These are phyloP conservation scores for Geophilus truncorum DNA, from an alignment of 2,888 invertebrate genomes.

Conservation along the genomic window DNA sequence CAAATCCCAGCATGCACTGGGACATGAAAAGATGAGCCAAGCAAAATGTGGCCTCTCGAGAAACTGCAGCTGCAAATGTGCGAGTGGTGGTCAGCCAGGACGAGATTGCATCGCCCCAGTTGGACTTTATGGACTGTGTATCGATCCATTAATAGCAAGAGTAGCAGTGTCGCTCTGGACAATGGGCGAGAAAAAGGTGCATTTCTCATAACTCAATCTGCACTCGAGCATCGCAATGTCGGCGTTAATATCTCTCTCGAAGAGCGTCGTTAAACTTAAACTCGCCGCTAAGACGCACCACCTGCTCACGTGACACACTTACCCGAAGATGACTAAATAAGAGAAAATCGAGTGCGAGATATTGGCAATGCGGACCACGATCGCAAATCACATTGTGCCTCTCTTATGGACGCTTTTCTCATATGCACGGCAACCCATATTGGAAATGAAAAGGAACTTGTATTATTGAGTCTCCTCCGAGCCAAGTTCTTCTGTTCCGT, in stretches of 20 bases:
- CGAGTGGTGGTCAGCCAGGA: not conserved
- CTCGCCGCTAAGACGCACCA: not conserved
- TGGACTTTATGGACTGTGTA: not conserved
- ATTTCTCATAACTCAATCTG: slow-evolving; percentile 5
- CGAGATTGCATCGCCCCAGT: not conserved
- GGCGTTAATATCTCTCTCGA: slow-evolving; percentile 11
- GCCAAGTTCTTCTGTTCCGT: not conserved
- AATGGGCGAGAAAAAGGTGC: not conserved
- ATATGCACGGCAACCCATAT: not conserved
- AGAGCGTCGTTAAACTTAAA: not conserved
- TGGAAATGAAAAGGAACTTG: slow-evolving; percentile 27
- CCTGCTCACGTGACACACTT: slow-evolving; percentile 13
- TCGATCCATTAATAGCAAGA: not conserved
- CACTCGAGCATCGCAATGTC: not conserved
- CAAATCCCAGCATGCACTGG: not conserved
- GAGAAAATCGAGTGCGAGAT: not conserved
- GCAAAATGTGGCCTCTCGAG: not conserved
- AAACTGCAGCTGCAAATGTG: not conserved
- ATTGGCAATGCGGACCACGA: slow-evolving; percentile 22
- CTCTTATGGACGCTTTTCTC: not conserved
- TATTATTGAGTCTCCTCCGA: slow-evolving; percentile 7
- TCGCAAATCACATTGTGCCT: slow-evolving; percentile 12
- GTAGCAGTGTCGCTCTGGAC: not conserved
- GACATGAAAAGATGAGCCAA: not conserved
- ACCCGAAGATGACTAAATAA: not conserved